Evolutionary conservation across 2,113 vertebrate genomes (phyloP).

Genomic region (Columba livia): DNA sequence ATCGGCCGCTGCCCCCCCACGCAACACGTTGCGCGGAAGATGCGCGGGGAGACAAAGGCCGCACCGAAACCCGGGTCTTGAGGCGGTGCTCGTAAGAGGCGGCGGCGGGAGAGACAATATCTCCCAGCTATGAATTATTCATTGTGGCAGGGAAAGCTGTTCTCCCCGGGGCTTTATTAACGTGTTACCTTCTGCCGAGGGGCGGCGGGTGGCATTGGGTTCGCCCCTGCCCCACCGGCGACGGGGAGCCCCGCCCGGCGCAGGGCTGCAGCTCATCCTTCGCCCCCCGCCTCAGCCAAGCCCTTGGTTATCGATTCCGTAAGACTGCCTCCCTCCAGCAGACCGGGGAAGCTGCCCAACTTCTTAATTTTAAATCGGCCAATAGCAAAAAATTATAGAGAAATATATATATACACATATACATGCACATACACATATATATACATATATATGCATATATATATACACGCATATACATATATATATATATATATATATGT

Average conservation of each 20-base stretch:
- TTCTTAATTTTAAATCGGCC: not conserved
- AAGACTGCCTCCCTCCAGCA: not conserved
- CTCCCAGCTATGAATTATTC: constrained; percentile 82
- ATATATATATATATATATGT: too few species aligned
- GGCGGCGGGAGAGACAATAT: constrained; percentile 69
- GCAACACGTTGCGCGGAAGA: constrained; percentile 27
- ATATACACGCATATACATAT: too few species aligned
- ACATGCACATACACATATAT: rapidly evolving
- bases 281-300: not conserved
- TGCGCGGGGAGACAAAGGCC: constrained; percentile 31
- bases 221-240: not conserved
- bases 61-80: not conserved
- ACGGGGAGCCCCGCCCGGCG: not conserved
- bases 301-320: not conserved
- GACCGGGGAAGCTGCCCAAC: not conserved
- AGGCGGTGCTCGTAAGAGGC: constrained; percentile 50
- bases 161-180: constrained; percentile 73
- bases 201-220: not conserved
- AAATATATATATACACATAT: not conserved
- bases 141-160: constrained; percentile 69
- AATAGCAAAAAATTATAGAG: not conserved
- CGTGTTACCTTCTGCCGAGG: constrained; percentile 68
- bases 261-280: not conserved
- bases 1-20: not conserved
- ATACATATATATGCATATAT: too few species aligned